Evolutionary conservation across 2,888 invertebrate genomes (phyloP), one percentile per base, ranked within the genome.

Genomic region (Eulithis prunata): DNA sequence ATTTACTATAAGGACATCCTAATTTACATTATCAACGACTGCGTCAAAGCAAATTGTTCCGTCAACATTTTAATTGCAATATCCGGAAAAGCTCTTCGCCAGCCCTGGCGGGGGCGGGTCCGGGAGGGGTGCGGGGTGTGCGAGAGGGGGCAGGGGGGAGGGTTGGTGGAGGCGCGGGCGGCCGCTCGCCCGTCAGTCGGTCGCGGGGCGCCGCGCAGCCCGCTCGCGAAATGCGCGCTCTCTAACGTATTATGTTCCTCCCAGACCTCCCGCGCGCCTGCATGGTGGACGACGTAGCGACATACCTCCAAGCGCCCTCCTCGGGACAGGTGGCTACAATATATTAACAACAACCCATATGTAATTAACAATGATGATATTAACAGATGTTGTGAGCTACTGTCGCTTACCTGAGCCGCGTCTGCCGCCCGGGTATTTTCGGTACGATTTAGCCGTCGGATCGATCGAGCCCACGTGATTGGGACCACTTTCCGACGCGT

Each of bases 201-300:
- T 84, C 91, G 92, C 91, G 91, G 90, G 87, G 86, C 89, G 87
- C 90, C 91, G 91, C 91, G 91, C 81, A 84, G 89, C 88, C 83
- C 90, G 84, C 89, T 87, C 91, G 91, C 90, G 85, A 57, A 54
- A 85, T 92, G 91, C 88, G 90, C 89, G 87, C 85, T 81, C 85
- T 88, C 78, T 91, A 89, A 87, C 89, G 90, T 89, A 90, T 90
- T 90, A 97, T 97, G 97, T 97, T 97, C 95, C 97, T 97, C 95
- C 97, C 97, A 94, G 97, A 97, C 94, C 96, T 97, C 89, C 95
- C 97, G 94, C 96, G 97, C 95, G 97, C 97, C 96, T 97, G 97
- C 95, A 97, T 97, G 97, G 97, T 97, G 96, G 97, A 97, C 96
- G 97, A 97, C 96, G 97, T 97, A 94, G 97, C 97, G 93, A 97